phyloP scores from a whole-genome alignment of 2,113 vertebrate species.

The Toxostoma redivivum region DNA sequence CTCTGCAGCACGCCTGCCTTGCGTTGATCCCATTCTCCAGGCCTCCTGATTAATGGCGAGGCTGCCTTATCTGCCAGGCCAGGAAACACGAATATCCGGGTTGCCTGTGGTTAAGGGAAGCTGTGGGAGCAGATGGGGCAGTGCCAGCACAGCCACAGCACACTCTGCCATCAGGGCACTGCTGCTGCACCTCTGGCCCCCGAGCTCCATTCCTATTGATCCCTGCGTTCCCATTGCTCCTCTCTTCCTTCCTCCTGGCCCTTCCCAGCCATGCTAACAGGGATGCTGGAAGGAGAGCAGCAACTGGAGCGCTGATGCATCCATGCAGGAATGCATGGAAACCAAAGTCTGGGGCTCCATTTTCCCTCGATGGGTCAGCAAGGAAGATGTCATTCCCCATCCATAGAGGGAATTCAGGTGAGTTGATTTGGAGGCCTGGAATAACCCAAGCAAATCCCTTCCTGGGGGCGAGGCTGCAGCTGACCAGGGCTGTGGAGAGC shows the following conservation, averaged over 20 bases:
- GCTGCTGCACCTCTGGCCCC: background rate
- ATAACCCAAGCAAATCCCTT: background rate
- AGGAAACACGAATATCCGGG: background rate
- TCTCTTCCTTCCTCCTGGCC: background rate
- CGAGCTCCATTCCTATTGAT: too few species aligned
- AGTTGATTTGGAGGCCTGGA: background rate
- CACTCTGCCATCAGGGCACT: fast-evolving
- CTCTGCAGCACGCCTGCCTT: background rate
- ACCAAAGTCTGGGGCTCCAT: background rate
- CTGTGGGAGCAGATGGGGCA: fast-evolving
- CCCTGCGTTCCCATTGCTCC: background rate
- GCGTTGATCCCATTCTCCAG: conserved; percentile 23
- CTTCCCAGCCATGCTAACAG: background rate
- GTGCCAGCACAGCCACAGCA: background rate
- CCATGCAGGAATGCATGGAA: background rate
- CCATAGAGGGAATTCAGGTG: fast-evolving
- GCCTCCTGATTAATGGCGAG: background rate
- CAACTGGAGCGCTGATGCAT: background rate
- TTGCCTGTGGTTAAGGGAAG: background rate
- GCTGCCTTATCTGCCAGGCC: conserved; percentile 7
- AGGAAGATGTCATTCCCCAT: background rate
- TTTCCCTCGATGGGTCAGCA: fast-evolving
- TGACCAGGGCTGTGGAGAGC: background rate
- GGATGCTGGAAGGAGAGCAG: background rate
- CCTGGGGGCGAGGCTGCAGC: background rate